These are phyloP conservation scores for Phrynocephalus vlangalii DNA, from an alignment of 2,797 vertebrate species.

Conservation along the genomic window DNA sequence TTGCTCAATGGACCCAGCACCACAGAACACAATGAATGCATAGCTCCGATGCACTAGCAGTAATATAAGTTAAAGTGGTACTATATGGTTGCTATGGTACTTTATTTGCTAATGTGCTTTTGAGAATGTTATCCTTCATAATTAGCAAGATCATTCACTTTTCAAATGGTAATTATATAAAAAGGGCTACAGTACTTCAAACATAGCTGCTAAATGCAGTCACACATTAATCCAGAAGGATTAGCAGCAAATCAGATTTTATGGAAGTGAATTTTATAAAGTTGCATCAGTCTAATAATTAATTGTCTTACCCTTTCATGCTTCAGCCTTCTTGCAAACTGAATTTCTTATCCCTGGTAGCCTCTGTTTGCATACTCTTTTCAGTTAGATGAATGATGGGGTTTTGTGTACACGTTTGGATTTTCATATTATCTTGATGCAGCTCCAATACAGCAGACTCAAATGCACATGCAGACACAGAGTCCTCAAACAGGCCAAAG, in stretches of 20 bases:
- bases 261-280: constrained; percentile 60
- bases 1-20: neutral
- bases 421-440: neutral
- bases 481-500: neutral
- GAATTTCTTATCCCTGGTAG: constrained; percentile 14
- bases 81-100: neutral
- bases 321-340: constrained; percentile 36
- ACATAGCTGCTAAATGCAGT: constrained; percentile 49
- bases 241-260: constrained; percentile 15
- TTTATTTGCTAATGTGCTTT: neutral
- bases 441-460: neutral
- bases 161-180: constrained; percentile 53
- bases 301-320: constrained; percentile 51
- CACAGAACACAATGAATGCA: neutral
- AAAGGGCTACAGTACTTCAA: constrained; percentile 51
- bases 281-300: constrained; percentile 49
- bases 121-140: constrained; percentile 13
- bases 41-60: neutral
- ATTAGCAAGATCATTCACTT: constrained; percentile 24
- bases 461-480: neutral
- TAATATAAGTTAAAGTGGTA: neutral
- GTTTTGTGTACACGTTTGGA: constrained; percentile 11
- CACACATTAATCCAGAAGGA: constrained; percentile 58
- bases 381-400: neutral
- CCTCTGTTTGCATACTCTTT: neutral